Base-by-base conservation (phyloP, 2,113 vertebrate species). In the Ophiodon elongatus region DNA sequence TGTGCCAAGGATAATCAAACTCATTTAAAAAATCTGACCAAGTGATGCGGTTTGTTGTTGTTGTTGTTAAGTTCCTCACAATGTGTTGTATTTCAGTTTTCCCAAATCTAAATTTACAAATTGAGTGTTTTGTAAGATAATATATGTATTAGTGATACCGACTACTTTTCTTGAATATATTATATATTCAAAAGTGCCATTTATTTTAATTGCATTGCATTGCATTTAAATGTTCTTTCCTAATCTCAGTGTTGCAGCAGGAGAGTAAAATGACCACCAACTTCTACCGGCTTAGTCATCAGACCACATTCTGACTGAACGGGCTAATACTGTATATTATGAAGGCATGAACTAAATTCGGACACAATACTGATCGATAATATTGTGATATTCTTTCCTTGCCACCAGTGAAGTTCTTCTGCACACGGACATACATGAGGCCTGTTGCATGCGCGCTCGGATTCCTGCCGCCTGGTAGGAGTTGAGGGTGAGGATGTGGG, bases 401-500 rank as follows among this genome's bases (percentile, higher is more conserved):
- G 52, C 8, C 4, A 41, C 14, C 23, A 1, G 14, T 68, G 66
- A 31, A 21, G 6, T 31, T 73, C 33, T 15, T 59, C 23, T 57
- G 19, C 27, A 15, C 14, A 8, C 17, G 0, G 33, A 43, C 43
- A 52, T n/a, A 47, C 23, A 35, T 8, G 17, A 47, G 14, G 72
- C 52, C 23, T 54, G 29, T 2, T 65, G 10, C 68, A 52, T 29
- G 82, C 33, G 37, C 9, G 2, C 45, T 33, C 0, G 0, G 8
- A 6, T 64, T 25, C 43, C 64, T 23, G 3, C 27, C 21, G 60
- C 43, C 68, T 33, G 52, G 8, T 9, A 54, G 35, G 47, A 27
- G 39, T 6, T 35, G 7, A 45, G 56, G 19, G 47, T 13, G 43
- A 41, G 77, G 45, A 78, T 8, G 88, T 83, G 90, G 79, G 84